phyloP scores from a whole-genome alignment of 2,113 vertebrate genomes.

The Murina feae region DNA sequence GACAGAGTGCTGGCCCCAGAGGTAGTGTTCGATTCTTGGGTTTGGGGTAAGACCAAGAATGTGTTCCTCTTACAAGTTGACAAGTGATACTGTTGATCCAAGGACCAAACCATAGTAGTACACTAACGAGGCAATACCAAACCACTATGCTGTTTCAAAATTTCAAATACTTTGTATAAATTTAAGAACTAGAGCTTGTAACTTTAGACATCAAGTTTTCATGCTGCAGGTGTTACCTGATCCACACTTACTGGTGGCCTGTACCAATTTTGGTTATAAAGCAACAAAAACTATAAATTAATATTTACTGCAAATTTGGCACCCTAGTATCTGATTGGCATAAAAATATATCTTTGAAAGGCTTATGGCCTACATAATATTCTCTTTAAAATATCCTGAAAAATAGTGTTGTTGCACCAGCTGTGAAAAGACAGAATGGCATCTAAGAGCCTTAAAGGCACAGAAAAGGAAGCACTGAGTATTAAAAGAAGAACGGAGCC shows the following conservation, averaged over 20 bases:
- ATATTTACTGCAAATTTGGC: slow-evolving; percentile 20
- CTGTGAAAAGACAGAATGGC: slow-evolving; percentile 7
- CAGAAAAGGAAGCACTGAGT: slow-evolving; percentile 20
- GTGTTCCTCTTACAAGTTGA: not conserved
- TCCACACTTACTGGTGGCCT: not conserved
- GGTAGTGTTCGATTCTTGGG: not conserved
- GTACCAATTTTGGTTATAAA: not conserved
- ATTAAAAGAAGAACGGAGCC: not conserved
- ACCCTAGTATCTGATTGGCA: slow-evolving; percentile 25
- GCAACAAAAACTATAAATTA: slow-evolving; percentile 2
- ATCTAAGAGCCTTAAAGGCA: slow-evolving; percentile 42
- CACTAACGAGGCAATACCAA: not conserved
- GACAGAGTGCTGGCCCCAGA: not conserved
- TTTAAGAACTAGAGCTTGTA: not conserved
- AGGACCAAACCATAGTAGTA: not conserved
- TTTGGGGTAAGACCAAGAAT: not conserved
- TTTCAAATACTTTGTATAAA: not conserved
- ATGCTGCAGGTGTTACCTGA: not conserved
- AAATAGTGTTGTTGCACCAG: slow-evolving; percentile 43
- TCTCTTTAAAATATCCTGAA: slow-evolving; percentile 54
- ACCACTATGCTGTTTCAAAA: not conserved
- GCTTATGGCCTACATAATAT: slow-evolving; percentile 54
- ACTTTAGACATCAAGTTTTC: not conserved
- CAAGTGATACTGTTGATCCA: not conserved
- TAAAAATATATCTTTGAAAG: slow-evolving; percentile 74